Percentiles rank a stretch among this genome's conserved stretches.
Evolutionary conservation across 2,888 invertebrate genomes (phyloP).

Genomic region (Oxystoma pomonae): DNA sequence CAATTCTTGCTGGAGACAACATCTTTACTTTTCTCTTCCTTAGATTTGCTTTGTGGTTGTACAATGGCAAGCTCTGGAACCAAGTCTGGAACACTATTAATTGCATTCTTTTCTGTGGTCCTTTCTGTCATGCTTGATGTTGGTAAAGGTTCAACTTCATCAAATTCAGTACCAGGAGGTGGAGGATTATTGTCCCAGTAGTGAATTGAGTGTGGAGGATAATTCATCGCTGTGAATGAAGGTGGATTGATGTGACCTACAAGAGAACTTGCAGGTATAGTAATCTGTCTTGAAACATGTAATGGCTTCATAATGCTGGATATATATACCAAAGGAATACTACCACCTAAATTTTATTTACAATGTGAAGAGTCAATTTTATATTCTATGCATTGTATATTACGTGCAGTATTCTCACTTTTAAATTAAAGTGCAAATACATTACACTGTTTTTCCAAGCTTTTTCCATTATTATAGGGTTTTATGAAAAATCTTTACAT

Average conservation of each 20-base stretch:
- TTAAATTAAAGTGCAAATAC: too few species aligned
- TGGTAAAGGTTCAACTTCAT: constrained; percentile 26
- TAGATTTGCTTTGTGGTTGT: constrained; percentile 20
- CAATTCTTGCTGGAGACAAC: constrained; percentile 32
- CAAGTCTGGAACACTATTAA: constrained; percentile 13
- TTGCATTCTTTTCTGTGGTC: constrained; percentile 18
- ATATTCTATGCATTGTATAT: background rate
- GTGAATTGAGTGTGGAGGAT: constrained; percentile 27
- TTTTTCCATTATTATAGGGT: too few species aligned
- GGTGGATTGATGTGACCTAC: constrained; percentile 43
- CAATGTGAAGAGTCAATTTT: too few species aligned
- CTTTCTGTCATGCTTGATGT: constrained; percentile 18
- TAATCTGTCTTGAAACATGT: background rate
- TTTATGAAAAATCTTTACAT: too few species aligned
- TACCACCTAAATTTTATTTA: background rate
- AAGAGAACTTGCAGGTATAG: constrained; percentile 52
- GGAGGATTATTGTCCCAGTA: constrained; percentile 44
- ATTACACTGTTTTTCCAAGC: too few species aligned
- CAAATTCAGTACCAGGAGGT: constrained; percentile 45
- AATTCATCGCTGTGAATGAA: constrained; percentile 39
- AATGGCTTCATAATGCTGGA: background rate
- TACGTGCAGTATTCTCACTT: too few species aligned
- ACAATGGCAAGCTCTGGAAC: constrained; percentile 1
- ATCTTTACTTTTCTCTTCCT: background rate
- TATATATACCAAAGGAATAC: too few species aligned